These are phyloP conservation scores for Propithecus deckenii DNA, from an alignment of 2,797 vertebrate species.

Conservation along the genomic window DNA sequence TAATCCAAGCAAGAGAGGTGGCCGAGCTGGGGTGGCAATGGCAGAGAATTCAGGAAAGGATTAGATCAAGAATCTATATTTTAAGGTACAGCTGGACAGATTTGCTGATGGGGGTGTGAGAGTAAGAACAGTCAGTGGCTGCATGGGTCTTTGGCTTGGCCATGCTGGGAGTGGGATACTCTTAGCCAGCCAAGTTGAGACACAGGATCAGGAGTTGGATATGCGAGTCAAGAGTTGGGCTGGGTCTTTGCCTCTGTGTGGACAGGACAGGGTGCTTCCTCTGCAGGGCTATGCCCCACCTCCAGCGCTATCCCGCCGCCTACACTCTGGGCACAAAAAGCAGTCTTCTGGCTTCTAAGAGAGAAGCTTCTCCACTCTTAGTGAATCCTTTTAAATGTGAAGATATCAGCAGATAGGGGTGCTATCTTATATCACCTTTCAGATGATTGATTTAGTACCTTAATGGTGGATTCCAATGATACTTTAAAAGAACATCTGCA, in stretches of 20 bases:
- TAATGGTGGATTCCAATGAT: not conserved
- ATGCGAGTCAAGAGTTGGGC: not conserved
- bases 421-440: not conserved
- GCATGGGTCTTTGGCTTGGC: not conserved
- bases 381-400: not conserved
- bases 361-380: not conserved
- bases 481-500: not conserved
- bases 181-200: not conserved
- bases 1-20: not conserved
- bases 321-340: not conserved
- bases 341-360: not conserved
- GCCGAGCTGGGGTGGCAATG: not conserved
- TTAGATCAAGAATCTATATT: not conserved
- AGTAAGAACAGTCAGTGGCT: not conserved
- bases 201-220: not conserved
- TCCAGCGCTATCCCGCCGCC: rapidly evolving
- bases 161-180: no score
- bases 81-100: not conserved
- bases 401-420: not conserved
- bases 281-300: not conserved
- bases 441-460: not conserved
- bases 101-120: not conserved
- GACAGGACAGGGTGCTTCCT: not conserved
- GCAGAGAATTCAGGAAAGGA: not conserved
- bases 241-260: not conserved